Evolutionary conservation across 2,888 invertebrate genomes (phyloP).

Genomic region (Sinodicranocentrus sp.): DNA sequence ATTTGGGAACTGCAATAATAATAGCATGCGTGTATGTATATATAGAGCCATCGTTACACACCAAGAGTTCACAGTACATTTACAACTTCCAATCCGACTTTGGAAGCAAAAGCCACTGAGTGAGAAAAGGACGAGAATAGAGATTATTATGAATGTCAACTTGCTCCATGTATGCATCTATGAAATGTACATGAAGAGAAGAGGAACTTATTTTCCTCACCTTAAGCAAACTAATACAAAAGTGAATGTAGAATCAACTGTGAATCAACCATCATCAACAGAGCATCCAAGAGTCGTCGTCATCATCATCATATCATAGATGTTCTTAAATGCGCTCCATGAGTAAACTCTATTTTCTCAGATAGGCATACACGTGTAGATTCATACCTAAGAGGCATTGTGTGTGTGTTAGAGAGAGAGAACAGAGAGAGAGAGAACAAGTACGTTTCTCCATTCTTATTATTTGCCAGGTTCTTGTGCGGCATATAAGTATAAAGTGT

Average conservation of each 20-base stretch:
- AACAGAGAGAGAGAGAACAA: slow-evolving; percentile 14
- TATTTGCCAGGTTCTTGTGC: slow-evolving; percentile 21
- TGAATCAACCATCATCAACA: slow-evolving; percentile 45
- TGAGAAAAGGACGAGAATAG: slow-evolving; percentile 18
- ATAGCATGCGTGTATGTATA: slow-evolving; percentile 28
- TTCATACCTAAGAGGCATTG: too few species aligned
- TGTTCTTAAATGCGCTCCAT: slow-evolving; percentile 44
- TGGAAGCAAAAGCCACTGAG: slow-evolving; percentile 1
- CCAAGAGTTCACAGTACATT: slow-evolving; percentile 5
- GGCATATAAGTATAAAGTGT: background rate
- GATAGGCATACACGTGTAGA: too few species aligned
- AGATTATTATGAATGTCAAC: slow-evolving; percentile 65
- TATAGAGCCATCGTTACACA: slow-evolving; percentile 13
- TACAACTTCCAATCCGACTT: background rate
- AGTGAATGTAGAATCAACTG: slow-evolving; percentile 51
- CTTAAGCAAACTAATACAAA: slow-evolving; percentile 56
- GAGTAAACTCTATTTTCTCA: slow-evolving; percentile 48
- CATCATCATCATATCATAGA: slow-evolving; percentile 40
- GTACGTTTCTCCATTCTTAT: slow-evolving; percentile 37
- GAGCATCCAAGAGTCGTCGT: slow-evolving; percentile 30
- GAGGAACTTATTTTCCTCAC: slow-evolving; percentile 53
- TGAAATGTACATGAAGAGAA: slow-evolving; percentile 30
- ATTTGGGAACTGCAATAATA: slow-evolving; percentile 67
- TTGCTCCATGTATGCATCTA: slow-evolving; percentile 33
- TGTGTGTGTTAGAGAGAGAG: too few species aligned